Base-by-base conservation (phyloP, 2,113 vertebrate species). In the Lates calcarifer region DNA sequence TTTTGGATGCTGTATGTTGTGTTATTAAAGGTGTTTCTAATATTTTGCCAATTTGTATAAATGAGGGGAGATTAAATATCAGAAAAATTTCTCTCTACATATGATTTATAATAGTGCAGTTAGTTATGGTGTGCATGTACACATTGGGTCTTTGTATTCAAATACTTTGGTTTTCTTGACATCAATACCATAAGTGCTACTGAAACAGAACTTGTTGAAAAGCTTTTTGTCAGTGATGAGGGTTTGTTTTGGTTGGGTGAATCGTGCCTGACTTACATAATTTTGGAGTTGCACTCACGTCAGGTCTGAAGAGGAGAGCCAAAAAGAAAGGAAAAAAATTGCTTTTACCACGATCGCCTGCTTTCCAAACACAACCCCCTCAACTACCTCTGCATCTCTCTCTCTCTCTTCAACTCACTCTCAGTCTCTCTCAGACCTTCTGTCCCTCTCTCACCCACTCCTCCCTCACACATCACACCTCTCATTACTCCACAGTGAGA, bases 381-480 rank as follows among this genome's bases (percentile, higher is more conserved):
- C 87, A 91, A 69, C 85, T 89, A 87, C 84, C 85, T 87, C 87
- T 86, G 80, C 71, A 83, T 89, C 87, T 39, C 83, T 67, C 57
- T 49, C 57, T 75, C 56, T 69, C 70, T 85, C 65, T 73, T 55
- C 68, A 79, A 61, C 81, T 87, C 87, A 68, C 77, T 85, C 74
- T 79, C 73, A 41, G 41, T 84, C 71, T 77, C 83, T 67, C 74
- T 78, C 78, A 87, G 87, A 90, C 83, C 84, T 91, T 89, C 84
- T 91, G 85, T 88, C 68, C 83, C 67, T 31, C 51, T 72, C 82
- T 93, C 91, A 92, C 91, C 81, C 86, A 91, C 90, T 90, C 78
- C 87, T 90, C 86, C 81, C 91, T 88, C 85, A 91, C 89, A 89
- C 81, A 89, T 90, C 80, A 67, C 90, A 84, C 80, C 81, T 81